Evolutionary conservation across 1,140 invertebrate species (phyloP).

Genomic region (Metopolophium dirhodum): DNA sequence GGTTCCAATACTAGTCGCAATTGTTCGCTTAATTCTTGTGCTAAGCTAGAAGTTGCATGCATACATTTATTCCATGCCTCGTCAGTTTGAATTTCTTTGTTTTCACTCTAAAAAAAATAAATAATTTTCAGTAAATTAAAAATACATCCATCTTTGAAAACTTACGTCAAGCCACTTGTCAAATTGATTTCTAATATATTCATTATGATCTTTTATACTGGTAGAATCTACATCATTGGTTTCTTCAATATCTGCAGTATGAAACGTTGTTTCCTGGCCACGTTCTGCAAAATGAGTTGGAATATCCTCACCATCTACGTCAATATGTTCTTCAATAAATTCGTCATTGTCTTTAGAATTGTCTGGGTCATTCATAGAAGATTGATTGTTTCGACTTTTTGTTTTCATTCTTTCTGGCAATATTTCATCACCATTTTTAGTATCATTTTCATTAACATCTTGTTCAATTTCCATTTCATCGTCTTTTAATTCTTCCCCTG

Average conservation of each 20-base stretch:
- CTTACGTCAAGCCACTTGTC: slow-evolving; percentile 65
- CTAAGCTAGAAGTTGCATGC: slow-evolving; percentile 71
- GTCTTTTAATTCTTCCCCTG: slow-evolving; percentile 67
- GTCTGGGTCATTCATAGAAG: slow-evolving; percentile 9
- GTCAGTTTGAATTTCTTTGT: slow-evolving; percentile 13
- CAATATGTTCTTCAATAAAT: slow-evolving; percentile 63
- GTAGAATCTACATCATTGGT: slow-evolving; percentile 31
- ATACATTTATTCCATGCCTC: slow-evolving; percentile 68
- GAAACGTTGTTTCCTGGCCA: slow-evolving; percentile 74
- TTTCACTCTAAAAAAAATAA: slow-evolving; percentile 23
- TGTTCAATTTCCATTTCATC: slow-evolving; percentile 68
- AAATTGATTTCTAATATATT: slow-evolving; percentile 67
- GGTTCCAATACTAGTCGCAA: slow-evolving; percentile 93
- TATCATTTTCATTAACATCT: slow-evolving; percentile 60
- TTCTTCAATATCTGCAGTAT: slow-evolving; percentile 66
- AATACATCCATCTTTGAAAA: not conserved
- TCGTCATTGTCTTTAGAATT: slow-evolving; percentile 59
- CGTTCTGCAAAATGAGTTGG: slow-evolving; percentile 73
- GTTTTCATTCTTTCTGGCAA: slow-evolving; percentile 37
- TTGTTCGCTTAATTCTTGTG: slow-evolving; percentile 92
- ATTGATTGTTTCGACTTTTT: slow-evolving; percentile 9
- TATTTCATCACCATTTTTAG: slow-evolving; percentile 14
- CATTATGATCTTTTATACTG: slow-evolving; percentile 46
- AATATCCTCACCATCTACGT: slow-evolving; percentile 77
- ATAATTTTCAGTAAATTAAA: not conserved